These are phyloP conservation scores for Oryctolagus cuniculus DNA, from an alignment of 2,113 vertebrate genomes.

Conservation along the genomic window mOryCun1.1 NC_091439.1:60976001-60976500, in stretches of 20 bases:
- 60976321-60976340: background rate
- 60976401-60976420: no score
- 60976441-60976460: no score
- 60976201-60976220: background rate
- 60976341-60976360: background rate
- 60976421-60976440: no score
- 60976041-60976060: no score
- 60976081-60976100: background rate
- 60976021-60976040: background rate
- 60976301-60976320: background rate
- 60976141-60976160: background rate
- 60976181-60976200: background rate
- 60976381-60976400: no score
- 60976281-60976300: background rate
- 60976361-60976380: no score
- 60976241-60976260: background rate
- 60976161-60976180: background rate
- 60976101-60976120: background rate
- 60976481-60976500: no score
- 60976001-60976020: background rate
- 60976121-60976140: background rate
- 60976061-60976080: background rate
- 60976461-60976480: no score
- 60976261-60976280: conserved; percentile 17
- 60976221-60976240: background rate